These are phyloP conservation scores for Drosophila mulleri DNA, from an alignment of 2,888 invertebrate genomes.

Conservation along the genomic window DNA sequence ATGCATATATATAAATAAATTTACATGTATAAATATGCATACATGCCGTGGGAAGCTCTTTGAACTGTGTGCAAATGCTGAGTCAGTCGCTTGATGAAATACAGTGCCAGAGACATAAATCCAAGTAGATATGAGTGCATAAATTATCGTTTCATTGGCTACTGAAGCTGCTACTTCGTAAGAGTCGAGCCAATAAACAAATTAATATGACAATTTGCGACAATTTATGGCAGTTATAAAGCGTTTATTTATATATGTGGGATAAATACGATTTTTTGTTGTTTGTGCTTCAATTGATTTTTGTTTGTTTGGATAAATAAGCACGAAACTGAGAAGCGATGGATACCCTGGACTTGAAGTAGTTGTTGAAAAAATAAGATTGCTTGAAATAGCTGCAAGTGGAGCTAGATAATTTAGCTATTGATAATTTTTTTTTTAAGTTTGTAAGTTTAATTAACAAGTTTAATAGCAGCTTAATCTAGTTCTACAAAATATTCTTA, in stretches of 20 bases:
- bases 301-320: conserved; percentile 1
- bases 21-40: background rate
- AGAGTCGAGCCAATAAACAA: conserved; percentile 41
- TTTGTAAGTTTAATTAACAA: no score
- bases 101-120: conserved; percentile 15
- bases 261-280: conserved; percentile 21
- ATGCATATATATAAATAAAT: background rate
- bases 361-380: background rate
- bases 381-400: background rate
- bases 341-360: background rate
- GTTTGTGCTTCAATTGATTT: background rate
- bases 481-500: no score
- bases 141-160: conserved; percentile 32
- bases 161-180: conserved; percentile 21
- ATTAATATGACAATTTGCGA: conserved; percentile 56
- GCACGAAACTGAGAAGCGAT: conserved; percentile 3
- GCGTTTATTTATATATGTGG: conserved; percentile 33
- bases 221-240: conserved; percentile 52
- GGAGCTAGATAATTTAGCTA: background rate
- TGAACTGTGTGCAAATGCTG: conserved; percentile 28
- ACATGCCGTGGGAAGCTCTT: conserved; percentile 13
- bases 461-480: no score
- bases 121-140: conserved; percentile 17
- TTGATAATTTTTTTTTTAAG: no score
- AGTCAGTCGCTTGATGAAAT: conserved; percentile 28